Evolutionary conservation across 2,797 vertebrate species (phyloP).

Genomic region (Falco novaeseelandiae): DNA sequence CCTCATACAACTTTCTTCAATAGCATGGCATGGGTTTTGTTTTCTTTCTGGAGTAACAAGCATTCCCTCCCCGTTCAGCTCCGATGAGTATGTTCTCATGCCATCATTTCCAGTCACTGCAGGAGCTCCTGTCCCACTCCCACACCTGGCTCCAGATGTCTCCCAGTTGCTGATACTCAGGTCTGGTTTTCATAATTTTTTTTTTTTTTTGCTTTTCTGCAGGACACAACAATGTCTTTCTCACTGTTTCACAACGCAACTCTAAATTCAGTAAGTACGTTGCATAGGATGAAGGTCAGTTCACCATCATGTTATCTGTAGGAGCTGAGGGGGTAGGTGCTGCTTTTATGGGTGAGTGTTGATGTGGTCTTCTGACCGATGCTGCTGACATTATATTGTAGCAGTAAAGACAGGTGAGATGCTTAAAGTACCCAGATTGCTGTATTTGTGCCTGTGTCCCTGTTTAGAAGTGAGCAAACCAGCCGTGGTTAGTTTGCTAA

Average conservation of each 20-base stretch:
- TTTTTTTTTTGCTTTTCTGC: neutral
- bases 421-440: neutral
- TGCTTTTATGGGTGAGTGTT: neutral
- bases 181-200: neutral
- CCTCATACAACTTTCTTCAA: neutral
- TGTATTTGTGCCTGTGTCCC: neutral
- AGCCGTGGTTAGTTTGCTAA: neutral
- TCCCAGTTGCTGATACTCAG: neutral
- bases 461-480: neutral
- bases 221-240: neutral
- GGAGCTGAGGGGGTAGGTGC: neutral
- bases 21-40: neutral
- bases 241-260: neutral
- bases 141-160: neutral
- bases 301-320: neutral
- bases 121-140: neutral
- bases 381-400: neutral
- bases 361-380: neutral
- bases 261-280: neutral
- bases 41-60: neutral
- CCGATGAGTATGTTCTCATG: neutral
- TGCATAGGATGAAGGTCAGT: neutral
- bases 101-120: neutral
- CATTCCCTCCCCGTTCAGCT: neutral
- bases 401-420: neutral